Conservation (phyloP, 2,888 invertebrate species). For the Agrotis exclamationis region DNA sequence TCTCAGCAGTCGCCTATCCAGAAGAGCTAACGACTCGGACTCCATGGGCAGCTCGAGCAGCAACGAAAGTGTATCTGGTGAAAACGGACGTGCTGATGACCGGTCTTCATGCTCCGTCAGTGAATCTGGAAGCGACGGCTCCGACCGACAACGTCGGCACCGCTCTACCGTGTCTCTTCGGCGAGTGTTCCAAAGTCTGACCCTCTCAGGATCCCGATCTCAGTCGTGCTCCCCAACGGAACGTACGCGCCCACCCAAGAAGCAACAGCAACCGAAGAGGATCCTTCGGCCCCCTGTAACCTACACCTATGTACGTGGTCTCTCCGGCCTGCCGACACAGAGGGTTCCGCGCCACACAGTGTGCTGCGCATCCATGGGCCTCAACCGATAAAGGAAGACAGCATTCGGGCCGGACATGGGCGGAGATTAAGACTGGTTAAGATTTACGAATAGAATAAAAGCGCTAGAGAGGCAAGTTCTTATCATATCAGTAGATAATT, state of each 20-base stretch:
- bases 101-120: slow-evolving; percentile 91
- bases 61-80: slow-evolving; percentile 85
- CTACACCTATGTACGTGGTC: slow-evolving; percentile 95
- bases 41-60: slow-evolving; percentile 87
- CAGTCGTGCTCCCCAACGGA: slow-evolving; percentile 92
- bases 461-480: slow-evolving; percentile 78
- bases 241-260: slow-evolving; percentile 86
- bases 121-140: slow-evolving; percentile 92
- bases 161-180: slow-evolving; percentile 93
- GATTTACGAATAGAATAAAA: slow-evolving; percentile 80
- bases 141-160: slow-evolving; percentile 86
- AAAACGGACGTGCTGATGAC: slow-evolving; percentile 80
- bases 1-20: slow-evolving; percentile 92
- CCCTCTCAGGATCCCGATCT: slow-evolving; percentile 91
- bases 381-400: slow-evolving; percentile 81
- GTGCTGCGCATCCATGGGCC: slow-evolving; percentile 79
- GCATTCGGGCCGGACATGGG: slow-evolving; percentile 69
- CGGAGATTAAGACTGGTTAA: slow-evolving; percentile 87
- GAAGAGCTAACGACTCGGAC: slow-evolving; percentile 86
- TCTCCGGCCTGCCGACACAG: slow-evolving; percentile 96
- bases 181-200: slow-evolving; percentile 94
- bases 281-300: slow-evolving; percentile 95
- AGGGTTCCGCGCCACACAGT: slow-evolving; percentile 93
- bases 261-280: slow-evolving; percentile 93
- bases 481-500: slow-evolving; percentile 87